Evolutionary conservation across 2,113 vertebrate genomes (phyloP), one percentile per base, ranked within the genome.

Genomic region (Pao palembangensis): DNA sequence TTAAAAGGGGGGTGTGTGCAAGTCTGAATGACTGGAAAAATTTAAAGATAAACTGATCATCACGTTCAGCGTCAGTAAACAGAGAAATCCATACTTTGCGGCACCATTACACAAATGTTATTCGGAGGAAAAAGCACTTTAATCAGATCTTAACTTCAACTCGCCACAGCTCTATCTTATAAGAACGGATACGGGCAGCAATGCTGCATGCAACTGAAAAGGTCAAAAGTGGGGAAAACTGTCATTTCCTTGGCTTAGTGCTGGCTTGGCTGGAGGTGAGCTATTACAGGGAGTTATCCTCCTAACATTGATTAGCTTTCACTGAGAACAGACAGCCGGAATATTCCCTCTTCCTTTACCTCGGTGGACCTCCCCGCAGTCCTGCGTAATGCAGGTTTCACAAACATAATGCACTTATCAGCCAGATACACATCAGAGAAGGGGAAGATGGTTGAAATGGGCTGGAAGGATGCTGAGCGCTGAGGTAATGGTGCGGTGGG

Each of bases 251-350:
- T 65, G 72, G 61, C 76, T 86, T 78, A 82, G 38, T 46, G 49
- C 17, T 23, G 78, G 73, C 71, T 85, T 82, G 75, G 67, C 62
- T 65, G 52, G 43, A 19, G 61, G 67, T 51, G 79, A 75, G 67
- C 71, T 57, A 69, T 74, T 70, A 75, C 61, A 67, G 34, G 61
- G 74, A 61, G 61, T 83, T 79, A 75, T 61, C 64, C 59, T 61
- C 64, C 59, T 64, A 63, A 62, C 78, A 89, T 83, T 76, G 88
- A 91, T 89, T 90, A 86, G 57, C 75, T 85, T 83, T 89, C 80
- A 81, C 66, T 52, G 72, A 53, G 41, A 52, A 66, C 55, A 76
- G 82, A 82, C 78, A 81, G 82, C 58, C 75, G 73, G 80, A 87
- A 85, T 83, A 77, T 61, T 63, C 51, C 18, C 47, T 51, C 17